Evolutionary conservation across 2,113 vertebrate species (phyloP).

Genomic region (Oenanthe melanoleuca): DNA sequence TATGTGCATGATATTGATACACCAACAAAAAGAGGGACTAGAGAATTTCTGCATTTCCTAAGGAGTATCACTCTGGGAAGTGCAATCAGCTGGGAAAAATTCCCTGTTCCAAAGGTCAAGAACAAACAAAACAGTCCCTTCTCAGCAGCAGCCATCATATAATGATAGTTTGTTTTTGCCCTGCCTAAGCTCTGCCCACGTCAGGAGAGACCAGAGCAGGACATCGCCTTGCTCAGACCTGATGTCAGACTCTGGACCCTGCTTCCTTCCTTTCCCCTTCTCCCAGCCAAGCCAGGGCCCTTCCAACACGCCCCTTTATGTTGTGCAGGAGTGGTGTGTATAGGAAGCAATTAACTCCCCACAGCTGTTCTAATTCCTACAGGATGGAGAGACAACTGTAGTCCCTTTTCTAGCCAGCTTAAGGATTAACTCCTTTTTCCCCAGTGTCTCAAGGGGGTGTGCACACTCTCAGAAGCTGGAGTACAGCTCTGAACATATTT

Average conservation of each 20-base stretch:
- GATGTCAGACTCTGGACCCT: not conserved
- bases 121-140: not conserved
- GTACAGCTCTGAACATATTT: not conserved
- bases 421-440: conserved; percentile 21
- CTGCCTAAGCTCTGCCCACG: not conserved
- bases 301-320: not conserved
- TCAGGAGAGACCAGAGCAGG: not conserved
- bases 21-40: not conserved
- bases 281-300: not conserved
- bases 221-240: not conserved
- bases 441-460: not conserved
- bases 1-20: not conserved
- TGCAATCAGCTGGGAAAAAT: not conserved
- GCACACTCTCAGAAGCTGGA: not conserved
- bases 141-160: not conserved
- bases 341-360: conserved; percentile 50
- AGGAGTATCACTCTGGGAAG: not conserved
- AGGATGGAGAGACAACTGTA: not conserved
- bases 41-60: not conserved
- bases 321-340: not conserved
- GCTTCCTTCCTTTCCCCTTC: not conserved
- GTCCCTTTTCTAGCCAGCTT: not conserved
- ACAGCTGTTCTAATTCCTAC: conserved; percentile 43
- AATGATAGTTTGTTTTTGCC: not conserved
- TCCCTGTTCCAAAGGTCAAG: not conserved